Percentiles rank a stretch among this genome's conserved stretches.
Conservation (phyloP, 2,797 vertebrate species). For the Parambassis ranga region DNA sequence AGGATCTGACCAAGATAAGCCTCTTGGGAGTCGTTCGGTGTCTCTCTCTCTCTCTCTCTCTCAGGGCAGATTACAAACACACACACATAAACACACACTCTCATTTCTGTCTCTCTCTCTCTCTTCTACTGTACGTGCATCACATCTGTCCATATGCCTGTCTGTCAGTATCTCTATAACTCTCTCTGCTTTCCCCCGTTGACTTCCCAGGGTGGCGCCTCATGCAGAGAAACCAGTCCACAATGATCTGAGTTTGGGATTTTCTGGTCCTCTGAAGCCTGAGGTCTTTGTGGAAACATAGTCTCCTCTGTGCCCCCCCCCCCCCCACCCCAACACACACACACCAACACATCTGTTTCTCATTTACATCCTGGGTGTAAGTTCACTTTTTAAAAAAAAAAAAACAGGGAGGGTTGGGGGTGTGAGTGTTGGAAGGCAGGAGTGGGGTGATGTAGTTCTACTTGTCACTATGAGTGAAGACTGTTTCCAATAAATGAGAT, state of each 20-base stretch:
- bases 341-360: slow-evolving; percentile 73
- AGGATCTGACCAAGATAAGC: slow-evolving; percentile 73
- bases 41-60: slow-evolving; percentile 59
- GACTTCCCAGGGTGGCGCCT: slow-evolving; percentile 27
- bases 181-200: slow-evolving; percentile 1
- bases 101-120: too few species aligned
- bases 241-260: slow-evolving; percentile 46
- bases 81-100: slow-evolving; percentile 19
- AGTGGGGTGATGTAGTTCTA: slow-evolving; percentile 33
- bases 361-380: slow-evolving; percentile 66
- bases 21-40: slow-evolving; percentile 66
- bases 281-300: slow-evolving; percentile 48
- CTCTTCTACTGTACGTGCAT: slow-evolving; percentile 44
- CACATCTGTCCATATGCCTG: slow-evolving; percentile 48
- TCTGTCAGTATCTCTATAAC: slow-evolving; percentile 20
- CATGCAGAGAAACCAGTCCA: slow-evolving; percentile 13
- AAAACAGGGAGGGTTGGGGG: background rate
- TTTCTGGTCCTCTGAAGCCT: slow-evolving; percentile 52
- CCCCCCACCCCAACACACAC: too few species aligned
- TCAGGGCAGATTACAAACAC: slow-evolving; percentile 62
- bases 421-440: slow-evolving; percentile 6
- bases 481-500: slow-evolving; percentile 9
- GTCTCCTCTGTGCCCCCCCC: slow-evolving; percentile 5
- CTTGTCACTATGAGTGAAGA: slow-evolving; percentile 18
- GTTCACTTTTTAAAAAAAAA: slow-evolving; percentile 44